Conservation (phyloP, 1,140 invertebrate genomes). For the Luehdorfia chinensis region DNA sequence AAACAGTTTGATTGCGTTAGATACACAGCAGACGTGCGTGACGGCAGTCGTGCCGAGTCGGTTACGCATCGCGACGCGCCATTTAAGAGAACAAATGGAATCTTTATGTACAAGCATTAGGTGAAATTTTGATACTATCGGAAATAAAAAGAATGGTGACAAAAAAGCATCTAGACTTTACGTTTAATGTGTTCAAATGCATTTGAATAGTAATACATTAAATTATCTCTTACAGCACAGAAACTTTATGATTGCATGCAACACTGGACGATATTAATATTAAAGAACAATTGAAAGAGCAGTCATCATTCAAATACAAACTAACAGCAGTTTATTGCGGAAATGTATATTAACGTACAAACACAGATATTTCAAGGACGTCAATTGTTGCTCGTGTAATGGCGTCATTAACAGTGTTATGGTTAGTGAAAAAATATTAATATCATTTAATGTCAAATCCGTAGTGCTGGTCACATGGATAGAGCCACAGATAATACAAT, state of each 20-base stretch:
- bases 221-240: background rate
- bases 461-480: constrained; percentile 8
- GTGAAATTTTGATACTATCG: constrained; percentile 9
- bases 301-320: constrained; percentile 1
- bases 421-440: constrained; percentile 7
- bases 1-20: too few species aligned
- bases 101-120: constrained; percentile 10
- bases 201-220: constrained; percentile 3
- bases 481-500: constrained; percentile 18
- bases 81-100: constrained; percentile 2
- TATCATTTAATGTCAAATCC: background rate
- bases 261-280: constrained; percentile 7
- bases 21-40: constrained; percentile 13
- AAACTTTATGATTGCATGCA: constrained; percentile 15
- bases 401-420: background rate
- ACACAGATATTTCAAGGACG: background rate
- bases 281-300: constrained; percentile 6
- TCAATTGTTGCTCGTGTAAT: background rate
- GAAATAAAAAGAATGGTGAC: constrained; percentile 1
- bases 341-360: background rate
- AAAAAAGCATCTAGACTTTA: constrained; percentile 7
- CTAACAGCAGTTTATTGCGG: background rate
- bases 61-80: constrained; percentile 4
- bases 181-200: too few species aligned
- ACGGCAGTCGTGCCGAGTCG: constrained; percentile 6